These are phyloP conservation scores for Spodoptera litura DNA, from an alignment of 1,140 invertebrate species.

Conservation along the genomic window DNA sequence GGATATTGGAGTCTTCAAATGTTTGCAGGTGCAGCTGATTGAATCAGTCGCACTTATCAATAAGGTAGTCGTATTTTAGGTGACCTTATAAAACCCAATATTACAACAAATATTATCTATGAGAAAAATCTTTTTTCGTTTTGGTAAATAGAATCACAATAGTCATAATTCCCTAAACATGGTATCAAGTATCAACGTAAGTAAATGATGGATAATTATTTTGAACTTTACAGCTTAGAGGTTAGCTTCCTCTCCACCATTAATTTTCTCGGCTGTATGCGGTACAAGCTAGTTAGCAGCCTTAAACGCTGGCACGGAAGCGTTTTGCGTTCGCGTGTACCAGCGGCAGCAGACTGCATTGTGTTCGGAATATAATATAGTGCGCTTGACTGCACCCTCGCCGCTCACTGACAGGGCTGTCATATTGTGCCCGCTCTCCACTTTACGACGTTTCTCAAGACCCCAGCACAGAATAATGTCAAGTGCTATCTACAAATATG, in stretches of 20 bases:
- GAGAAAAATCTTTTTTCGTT: too few relatives aligned
- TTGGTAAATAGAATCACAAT: too few relatives aligned
- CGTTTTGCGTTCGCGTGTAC: constrained; percentile 43
- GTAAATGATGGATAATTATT: too few relatives aligned
- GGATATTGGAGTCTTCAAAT: too few relatives aligned
- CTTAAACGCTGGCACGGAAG: constrained; percentile 22
- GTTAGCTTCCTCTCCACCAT: constrained; percentile 1
- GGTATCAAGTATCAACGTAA: too few relatives aligned
- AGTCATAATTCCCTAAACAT: too few relatives aligned
- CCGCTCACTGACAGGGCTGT: constrained; percentile 37
- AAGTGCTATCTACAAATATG: constrained; percentile 1
- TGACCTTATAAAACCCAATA: too few relatives aligned
- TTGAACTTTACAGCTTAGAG: too few relatives aligned
- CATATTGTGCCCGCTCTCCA: constrained; percentile 21
- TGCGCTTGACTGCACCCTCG: constrained; percentile 64
- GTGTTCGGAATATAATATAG: constrained; percentile 72
- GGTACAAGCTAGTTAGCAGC: constrained; percentile 27
- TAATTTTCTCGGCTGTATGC: neutral
- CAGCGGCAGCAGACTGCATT: constrained; percentile 60
- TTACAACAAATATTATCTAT: too few relatives aligned
- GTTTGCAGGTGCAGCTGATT: too few relatives aligned
- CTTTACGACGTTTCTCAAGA: constrained; percentile 1
- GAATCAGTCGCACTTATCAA: too few relatives aligned
- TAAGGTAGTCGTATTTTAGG: too few relatives aligned
- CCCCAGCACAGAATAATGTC: neutral